phyloP scores from a whole-genome alignment of 2,888 invertebrate species.

The Eupeodes latifasciatus region DNA sequence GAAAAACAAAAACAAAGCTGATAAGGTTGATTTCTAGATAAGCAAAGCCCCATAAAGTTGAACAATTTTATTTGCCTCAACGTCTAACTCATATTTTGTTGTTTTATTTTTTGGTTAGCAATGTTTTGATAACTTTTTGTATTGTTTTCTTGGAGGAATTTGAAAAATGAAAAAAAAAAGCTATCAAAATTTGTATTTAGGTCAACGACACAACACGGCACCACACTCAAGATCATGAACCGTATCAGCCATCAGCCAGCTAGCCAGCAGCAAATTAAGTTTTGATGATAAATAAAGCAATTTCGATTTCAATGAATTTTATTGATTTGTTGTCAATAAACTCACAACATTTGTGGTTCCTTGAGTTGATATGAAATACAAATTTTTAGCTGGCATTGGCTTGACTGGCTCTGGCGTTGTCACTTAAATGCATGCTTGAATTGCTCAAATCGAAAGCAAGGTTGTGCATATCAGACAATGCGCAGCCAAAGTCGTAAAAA shows the following conservation, averaged over 20 bases:
- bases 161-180: background rate
- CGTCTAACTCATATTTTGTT: background rate
- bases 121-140: slow-evolving; percentile 3
- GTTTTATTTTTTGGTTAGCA: background rate
- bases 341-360: background rate
- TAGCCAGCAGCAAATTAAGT: background rate
- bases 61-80: background rate
- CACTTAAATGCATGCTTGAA: slow-evolving; percentile 27
- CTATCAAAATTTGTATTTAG: slow-evolving; percentile 55
- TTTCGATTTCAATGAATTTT: background rate
- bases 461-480: slow-evolving; percentile 21
- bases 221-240: slow-evolving; percentile 7
- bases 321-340: slow-evolving; percentile 6
- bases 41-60: background rate
- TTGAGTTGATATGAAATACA: slow-evolving; percentile 8
- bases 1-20: background rate
- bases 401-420: slow-evolving; percentile 8
- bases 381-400: slow-evolving; percentile 16
- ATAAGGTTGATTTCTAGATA: slow-evolving; percentile 25
- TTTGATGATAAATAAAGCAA: slow-evolving; percentile 20
- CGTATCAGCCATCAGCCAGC: background rate
- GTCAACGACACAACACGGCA: slow-evolving; percentile 44
- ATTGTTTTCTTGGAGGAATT: background rate
- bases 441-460: background rate
- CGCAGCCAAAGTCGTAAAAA: slow-evolving; percentile 20